A percentile compares a stretch with the other conserved stretches of the same genome.
phyloP scores from a whole-genome alignment of 2,888 invertebrate species.

The Laothoe populi region DNA sequence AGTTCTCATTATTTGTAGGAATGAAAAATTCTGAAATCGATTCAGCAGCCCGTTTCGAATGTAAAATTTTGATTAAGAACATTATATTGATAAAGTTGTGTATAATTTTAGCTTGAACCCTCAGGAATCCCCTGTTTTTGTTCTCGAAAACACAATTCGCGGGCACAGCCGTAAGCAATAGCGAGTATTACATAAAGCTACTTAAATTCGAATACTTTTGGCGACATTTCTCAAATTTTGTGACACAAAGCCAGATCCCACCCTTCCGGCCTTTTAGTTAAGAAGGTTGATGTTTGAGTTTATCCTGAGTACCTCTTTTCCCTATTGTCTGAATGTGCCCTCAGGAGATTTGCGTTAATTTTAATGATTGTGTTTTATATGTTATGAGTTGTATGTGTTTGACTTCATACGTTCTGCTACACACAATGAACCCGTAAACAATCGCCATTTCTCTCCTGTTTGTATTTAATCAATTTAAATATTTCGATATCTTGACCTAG shows the following conservation, averaged over 20 bases:
- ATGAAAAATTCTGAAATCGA: too few species aligned
- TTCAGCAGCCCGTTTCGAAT: too few species aligned
- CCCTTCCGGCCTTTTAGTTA: slow-evolving; percentile 30
- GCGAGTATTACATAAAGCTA: slow-evolving; percentile 1
- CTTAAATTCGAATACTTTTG: slow-evolving; percentile 19
- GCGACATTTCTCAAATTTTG: slow-evolving; percentile 6
- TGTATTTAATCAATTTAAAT: too few species aligned
- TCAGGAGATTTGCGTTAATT: not conserved
- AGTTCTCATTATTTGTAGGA: too few species aligned
- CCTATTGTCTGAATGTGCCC: not conserved
- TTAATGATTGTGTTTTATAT: not conserved
- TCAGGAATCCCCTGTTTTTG: too few species aligned
- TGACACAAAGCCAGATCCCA: not conserved
- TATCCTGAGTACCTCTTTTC: slow-evolving; percentile 33
- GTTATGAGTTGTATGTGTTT: not conserved
- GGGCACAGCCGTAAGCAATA: not conserved
- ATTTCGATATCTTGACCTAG: too few species aligned
- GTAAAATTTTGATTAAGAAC: too few species aligned
- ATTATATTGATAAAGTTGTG: too few species aligned
- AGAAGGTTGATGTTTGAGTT: slow-evolving; percentile 37
- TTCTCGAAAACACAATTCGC: not conserved
- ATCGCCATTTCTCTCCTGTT: too few species aligned
- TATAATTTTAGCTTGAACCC: too few species aligned
- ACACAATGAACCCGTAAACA: too few species aligned
- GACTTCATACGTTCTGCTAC: not conserved